These are phyloP conservation scores for Sinodicranocentrus sp. DNA, from an alignment of 2,888 invertebrate species.

Conservation along the genomic window DNA sequence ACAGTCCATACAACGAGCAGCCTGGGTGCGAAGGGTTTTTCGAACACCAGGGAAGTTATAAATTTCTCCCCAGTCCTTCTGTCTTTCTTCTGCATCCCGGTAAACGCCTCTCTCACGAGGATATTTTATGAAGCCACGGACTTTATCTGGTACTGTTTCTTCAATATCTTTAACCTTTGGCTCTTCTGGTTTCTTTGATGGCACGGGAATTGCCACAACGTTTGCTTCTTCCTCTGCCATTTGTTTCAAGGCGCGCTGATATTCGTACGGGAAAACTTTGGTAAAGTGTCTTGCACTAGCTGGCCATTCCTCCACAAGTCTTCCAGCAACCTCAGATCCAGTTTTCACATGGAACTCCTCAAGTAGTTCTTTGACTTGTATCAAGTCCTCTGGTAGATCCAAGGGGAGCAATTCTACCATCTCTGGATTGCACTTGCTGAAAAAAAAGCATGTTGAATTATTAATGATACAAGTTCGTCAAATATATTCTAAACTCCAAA, in stretches of 20 bases:
- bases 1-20: constrained; percentile 95
- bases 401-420: constrained; percentile 95
- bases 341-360: constrained; percentile 93
- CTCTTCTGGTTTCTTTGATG: constrained; percentile 69
- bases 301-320: constrained; percentile 89
- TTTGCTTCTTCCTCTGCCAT: constrained; percentile 79
- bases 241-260: constrained; percentile 91
- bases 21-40: constrained; percentile 92
- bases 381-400: constrained; percentile 87
- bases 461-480: background rate
- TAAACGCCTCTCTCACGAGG: constrained; percentile 92
- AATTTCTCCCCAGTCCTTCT: constrained; percentile 98
- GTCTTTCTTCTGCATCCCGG: constrained; percentile 89
- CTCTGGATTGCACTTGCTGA: constrained; percentile 93
- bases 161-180: constrained; percentile 89
- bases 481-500: background rate
- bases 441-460: constrained; percentile 60
- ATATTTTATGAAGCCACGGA: constrained; percentile 97
- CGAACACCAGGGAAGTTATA: constrained; percentile 92
- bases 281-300: constrained; percentile 88
- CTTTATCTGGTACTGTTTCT: constrained; percentile 89
- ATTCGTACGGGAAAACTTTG: constrained; percentile 87
- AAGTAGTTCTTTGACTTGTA: constrained; percentile 87
- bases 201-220: constrained; percentile 77
- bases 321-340: constrained; percentile 90